Percentiles rank a stretch among this genome's conserved stretches.
Evolutionary conservation across 2,113 vertebrate species (phyloP).

Genomic region (Ageneiosus marmoratus): DNA sequence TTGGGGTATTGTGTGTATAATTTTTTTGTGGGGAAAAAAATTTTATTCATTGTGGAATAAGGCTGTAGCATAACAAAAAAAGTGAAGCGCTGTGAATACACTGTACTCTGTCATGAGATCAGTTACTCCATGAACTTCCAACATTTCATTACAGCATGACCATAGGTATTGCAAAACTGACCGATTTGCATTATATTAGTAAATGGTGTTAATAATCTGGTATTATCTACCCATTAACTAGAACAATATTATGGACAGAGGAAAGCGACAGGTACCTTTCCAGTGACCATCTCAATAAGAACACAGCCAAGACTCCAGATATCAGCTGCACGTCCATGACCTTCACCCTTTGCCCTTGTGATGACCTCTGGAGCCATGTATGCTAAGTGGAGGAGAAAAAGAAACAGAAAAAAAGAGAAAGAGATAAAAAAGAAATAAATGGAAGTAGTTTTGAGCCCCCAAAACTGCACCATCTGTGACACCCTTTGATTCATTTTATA

Average conservation of each 20-base stretch:
- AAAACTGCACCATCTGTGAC: background rate
- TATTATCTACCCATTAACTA: background rate
- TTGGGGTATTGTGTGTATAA: too few relatives aligned
- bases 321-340: conserved; percentile 93
- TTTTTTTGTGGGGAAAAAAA: too few relatives aligned
- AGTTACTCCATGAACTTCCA: background rate
- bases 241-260: background rate
- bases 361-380: conserved; percentile 99
- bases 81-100: too few relatives aligned
- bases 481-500: background rate
- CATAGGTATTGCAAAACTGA: background rate
- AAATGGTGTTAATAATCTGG: background rate
- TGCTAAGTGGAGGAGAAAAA: conserved; percentile 67
- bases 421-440: background rate
- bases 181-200: background rate
- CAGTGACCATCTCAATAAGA: conserved; percentile 97
- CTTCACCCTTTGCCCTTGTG: conserved; percentile 96
- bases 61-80: too few relatives aligned
- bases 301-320: conserved; percentile 98
- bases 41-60: too few relatives aligned
- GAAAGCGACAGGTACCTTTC: conserved; percentile 80
- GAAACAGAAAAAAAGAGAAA: background rate
- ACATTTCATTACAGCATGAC: background rate
- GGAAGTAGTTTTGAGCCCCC: background rate
- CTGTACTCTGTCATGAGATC: too few relatives aligned